Evolutionary conservation across 2,888 invertebrate genomes (phyloP).

Genomic region (Operophtera brumata): DNA sequence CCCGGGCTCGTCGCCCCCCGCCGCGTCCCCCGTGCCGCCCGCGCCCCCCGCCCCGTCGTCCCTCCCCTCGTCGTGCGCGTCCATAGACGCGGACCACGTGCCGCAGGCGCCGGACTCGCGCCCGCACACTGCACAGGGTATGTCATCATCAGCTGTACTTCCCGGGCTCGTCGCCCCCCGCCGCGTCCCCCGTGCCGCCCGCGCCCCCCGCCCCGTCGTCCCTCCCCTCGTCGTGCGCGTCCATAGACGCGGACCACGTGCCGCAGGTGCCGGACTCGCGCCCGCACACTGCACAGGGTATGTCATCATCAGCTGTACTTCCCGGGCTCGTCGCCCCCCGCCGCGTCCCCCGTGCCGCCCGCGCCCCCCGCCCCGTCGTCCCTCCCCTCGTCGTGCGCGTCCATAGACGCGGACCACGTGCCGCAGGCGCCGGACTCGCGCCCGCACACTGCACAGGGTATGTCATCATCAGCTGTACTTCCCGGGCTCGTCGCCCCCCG

Average conservation of each 20-base stretch:
- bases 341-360: slow-evolving; percentile 15
- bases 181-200: slow-evolving; percentile 15
- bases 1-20: slow-evolving; percentile 43
- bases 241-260: slow-evolving; percentile 39
- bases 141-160: slow-evolving; percentile 84
- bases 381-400: slow-evolving; percentile 2
- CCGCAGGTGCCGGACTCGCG: slow-evolving; percentile 41
- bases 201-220: slow-evolving; percentile 21
- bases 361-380: slow-evolving; percentile 21
- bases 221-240: slow-evolving; percentile 2
- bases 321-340: slow-evolving; percentile 43
- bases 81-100: slow-evolving; percentile 39
- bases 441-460: slow-evolving; percentile 20
- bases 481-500: no score
- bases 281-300: slow-evolving; percentile 20
- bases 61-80: slow-evolving; percentile 2
- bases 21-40: slow-evolving; percentile 15
- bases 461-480: no score
- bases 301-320: slow-evolving; percentile 84
- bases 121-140: slow-evolving; percentile 20
- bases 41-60: slow-evolving; percentile 21
- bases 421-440: slow-evolving; percentile 41
- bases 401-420: slow-evolving; percentile 39
- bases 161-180: slow-evolving; percentile 43
- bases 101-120: slow-evolving; percentile 41